phyloP scores from a whole-genome alignment of 2,113 vertebrate species.

The Mesocricetus auratus region DNA sequence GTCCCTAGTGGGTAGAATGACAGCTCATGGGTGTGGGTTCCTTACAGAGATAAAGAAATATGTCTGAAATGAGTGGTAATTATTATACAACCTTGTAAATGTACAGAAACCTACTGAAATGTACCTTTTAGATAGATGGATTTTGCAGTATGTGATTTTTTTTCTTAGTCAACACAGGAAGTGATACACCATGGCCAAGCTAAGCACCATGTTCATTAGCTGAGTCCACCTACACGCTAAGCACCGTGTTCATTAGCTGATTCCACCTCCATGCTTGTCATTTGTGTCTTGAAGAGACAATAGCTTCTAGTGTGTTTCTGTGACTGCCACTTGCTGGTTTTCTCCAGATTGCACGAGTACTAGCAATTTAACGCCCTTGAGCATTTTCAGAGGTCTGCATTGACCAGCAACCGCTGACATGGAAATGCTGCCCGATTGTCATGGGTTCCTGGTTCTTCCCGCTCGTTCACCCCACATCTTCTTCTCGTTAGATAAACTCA shows the following conservation, averaged over 20 bases:
- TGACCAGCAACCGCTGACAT: neutral
- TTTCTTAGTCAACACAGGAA: neutral
- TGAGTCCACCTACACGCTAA: neutral
- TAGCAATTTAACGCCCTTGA: neutral
- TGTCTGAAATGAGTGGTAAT: neutral
- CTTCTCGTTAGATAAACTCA: conserved; percentile 44
- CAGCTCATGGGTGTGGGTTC: neutral
- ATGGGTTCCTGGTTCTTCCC: neutral
- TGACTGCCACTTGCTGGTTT: neutral
- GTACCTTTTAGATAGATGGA: neutral
- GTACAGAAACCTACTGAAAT: neutral
- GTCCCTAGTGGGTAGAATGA: neutral
- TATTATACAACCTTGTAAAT: neutral
- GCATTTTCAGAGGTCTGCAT: neutral
- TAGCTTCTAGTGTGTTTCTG: conserved; percentile 1
- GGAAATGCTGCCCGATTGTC: neutral
- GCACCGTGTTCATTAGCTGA: neutral
- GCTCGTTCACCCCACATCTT: conserved; percentile 52
- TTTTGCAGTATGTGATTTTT: neutral
- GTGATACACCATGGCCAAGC: neutral
- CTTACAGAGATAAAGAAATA: neutral
- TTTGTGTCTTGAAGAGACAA: neutral
- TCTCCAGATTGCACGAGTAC: neutral
- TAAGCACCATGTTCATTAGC: neutral
- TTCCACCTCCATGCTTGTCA: neutral